Conservation (phyloP, 2,888 invertebrate species). For the Idaea straminata region DNA sequence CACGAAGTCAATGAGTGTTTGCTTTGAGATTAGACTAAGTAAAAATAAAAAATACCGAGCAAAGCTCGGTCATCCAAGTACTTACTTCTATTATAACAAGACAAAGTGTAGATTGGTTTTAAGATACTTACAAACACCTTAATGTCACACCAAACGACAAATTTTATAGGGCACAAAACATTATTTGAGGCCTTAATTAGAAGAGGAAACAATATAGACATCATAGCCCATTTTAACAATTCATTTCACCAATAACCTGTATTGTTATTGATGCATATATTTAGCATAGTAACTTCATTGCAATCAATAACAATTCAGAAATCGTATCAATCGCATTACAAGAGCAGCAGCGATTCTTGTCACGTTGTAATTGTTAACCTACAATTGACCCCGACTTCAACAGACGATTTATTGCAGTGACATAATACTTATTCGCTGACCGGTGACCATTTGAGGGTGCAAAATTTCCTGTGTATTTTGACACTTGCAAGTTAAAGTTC, state of each 20-base stretch:
- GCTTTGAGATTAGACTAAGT: no score
- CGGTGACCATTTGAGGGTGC: neutral
- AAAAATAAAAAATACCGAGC: no score
- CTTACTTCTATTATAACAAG: no score
- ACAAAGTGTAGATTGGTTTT: no score
- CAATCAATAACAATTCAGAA: conserved; percentile 18
- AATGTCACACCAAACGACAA: neutral
- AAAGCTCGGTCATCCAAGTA: no score
- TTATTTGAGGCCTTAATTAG: neutral
- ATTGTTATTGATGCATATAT: neutral
- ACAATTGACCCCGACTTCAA: conserved; percentile 13
- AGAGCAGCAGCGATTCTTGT: conserved; percentile 15
- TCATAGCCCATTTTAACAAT: neutral
- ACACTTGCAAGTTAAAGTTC: no score
- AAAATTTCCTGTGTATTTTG: neutral
- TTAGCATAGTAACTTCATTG: neutral
- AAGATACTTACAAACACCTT: no score
- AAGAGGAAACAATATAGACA: neutral
- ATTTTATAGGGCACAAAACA: neutral
- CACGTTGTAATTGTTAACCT: conserved; percentile 25
- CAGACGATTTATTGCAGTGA: neutral
- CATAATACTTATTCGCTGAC: neutral
- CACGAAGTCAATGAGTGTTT: no score
- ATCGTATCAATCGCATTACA: conserved; percentile 15
- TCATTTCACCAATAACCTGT: neutral